These are phyloP conservation scores for Hypothenemus hampei DNA, from an alignment of 1,140 invertebrate genomes.

Conservation along the genomic window DNA sequence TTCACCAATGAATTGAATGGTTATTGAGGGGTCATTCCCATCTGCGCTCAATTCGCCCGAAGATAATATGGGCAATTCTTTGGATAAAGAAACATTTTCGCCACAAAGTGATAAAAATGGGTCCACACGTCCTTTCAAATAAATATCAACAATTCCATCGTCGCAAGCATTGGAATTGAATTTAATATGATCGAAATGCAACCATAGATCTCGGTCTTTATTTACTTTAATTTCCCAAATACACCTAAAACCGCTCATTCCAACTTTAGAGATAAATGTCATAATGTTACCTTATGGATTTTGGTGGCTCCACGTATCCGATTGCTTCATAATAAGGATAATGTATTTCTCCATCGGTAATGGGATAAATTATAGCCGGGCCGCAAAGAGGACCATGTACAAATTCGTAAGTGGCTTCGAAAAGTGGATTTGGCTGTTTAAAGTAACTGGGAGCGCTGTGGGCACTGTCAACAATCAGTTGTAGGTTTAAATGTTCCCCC, in stretches of 20 bases:
- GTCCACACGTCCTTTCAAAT: constrained; percentile 60
- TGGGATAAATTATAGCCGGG: constrained; percentile 68
- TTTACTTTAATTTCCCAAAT: constrained; percentile 83
- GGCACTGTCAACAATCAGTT: constrained; percentile 72
- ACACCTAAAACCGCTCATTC: constrained; percentile 52
- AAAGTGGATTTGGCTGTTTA: constrained; percentile 74
- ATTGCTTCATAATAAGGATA: constrained; percentile 80
- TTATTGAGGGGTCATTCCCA: constrained; percentile 52
- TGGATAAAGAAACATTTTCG: constrained; percentile 71
- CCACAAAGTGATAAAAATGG: constrained; percentile 76
- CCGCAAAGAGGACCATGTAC: constrained; percentile 84
- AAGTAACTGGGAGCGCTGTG: constrained; percentile 81
- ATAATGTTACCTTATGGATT: constrained; percentile 67
- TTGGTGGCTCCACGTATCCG: constrained; percentile 67
- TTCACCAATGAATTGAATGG: constrained; percentile 41
- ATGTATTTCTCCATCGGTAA: constrained; percentile 75
- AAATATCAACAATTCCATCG: constrained; percentile 79
- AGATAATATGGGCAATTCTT: constrained; percentile 71
- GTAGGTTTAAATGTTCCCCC: constrained; percentile 71
- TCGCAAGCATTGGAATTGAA: constrained; percentile 75
- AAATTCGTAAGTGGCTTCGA: constrained; percentile 81
- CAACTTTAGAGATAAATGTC: background rate
- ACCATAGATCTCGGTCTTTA: constrained; percentile 73
- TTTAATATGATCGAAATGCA: constrained; percentile 80
- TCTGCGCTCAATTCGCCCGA: constrained; percentile 65